These are phyloP conservation scores for Otis tarda DNA, from an alignment of 2,113 vertebrate species.

Conservation along the genomic window DNA sequence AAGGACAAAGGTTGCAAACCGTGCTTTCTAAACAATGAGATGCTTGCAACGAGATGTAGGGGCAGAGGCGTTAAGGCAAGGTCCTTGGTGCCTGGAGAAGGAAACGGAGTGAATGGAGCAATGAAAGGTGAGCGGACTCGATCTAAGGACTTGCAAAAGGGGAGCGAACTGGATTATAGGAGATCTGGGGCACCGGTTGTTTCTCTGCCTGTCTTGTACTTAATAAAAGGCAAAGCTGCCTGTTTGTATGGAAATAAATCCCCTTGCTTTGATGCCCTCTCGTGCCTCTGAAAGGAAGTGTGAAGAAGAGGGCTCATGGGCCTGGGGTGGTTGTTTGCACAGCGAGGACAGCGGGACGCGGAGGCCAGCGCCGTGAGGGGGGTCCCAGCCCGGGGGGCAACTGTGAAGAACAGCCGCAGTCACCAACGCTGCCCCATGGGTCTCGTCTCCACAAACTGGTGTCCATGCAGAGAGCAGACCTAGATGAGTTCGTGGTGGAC, in stretches of 20 bases:
- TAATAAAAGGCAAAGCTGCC: background rate
- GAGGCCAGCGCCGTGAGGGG: background rate
- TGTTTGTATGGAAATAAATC: background rate
- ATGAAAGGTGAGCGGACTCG: background rate
- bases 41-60: background rate
- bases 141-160: background rate
- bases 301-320: accelerated
- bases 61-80: background rate
- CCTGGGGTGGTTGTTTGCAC: background rate
- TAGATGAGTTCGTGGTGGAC: background rate
- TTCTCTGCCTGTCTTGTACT: background rate
- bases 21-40: background rate
- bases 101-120: background rate
- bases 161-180: background rate
- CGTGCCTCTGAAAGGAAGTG: background rate
- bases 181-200: background rate
- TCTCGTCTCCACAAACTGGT: background rate
- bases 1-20: background rate
- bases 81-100: accelerated
- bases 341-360: accelerated
- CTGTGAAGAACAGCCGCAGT: background rate
- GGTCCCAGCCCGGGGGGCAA: background rate
- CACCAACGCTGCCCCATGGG: background rate
- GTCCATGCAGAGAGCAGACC: background rate
- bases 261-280: background rate